These are phyloP conservation scores for Lordiphosa fenestrarum DNA, from an alignment of 2,888 invertebrate species.

Conservation along the genomic window DNA sequence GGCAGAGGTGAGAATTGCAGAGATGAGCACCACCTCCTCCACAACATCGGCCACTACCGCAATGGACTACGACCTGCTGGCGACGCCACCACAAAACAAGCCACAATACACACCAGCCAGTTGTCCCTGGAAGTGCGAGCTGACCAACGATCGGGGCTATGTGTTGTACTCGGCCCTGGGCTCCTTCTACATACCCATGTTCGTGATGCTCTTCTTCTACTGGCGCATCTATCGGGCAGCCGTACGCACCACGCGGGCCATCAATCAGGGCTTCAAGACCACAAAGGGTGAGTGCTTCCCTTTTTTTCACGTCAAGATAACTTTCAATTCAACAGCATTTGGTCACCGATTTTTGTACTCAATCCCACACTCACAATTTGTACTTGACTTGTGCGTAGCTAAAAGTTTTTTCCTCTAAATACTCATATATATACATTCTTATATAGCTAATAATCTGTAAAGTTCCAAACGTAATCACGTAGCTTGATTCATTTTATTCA, in stretches of 20 bases:
- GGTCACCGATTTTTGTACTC: slow-evolving; percentile 37
- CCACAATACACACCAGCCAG: slow-evolving; percentile 81
- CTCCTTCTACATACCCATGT: slow-evolving; percentile 99
- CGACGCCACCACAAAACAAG: slow-evolving; percentile 29
- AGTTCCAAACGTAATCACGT: slow-evolving; percentile 58
- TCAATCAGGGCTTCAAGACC: slow-evolving; percentile 94
- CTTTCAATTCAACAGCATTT: slow-evolving; percentile 30
- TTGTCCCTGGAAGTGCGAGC: slow-evolving; percentile 93
- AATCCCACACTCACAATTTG: slow-evolving; percentile 49
- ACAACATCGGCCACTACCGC: slow-evolving; percentile 32
- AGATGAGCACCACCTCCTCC: slow-evolving; percentile 33
- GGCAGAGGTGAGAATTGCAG: slow-evolving; percentile 49
- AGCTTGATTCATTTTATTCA: slow-evolving; percentile 64
- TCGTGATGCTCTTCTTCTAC: slow-evolving; percentile 98
- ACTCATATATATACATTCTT: slow-evolving; percentile 32
- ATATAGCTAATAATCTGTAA: slow-evolving; percentile 30
- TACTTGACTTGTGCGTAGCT: slow-evolving; percentile 65
- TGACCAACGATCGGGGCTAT: slow-evolving; percentile 96
- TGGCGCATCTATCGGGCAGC: slow-evolving; percentile 98
- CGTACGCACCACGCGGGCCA: slow-evolving; percentile 93
- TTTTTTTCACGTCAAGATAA: neutral
- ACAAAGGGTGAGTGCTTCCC: slow-evolving; percentile 85
- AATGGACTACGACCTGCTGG: slow-evolving; percentile 39
- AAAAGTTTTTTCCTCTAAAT: slow-evolving; percentile 50
- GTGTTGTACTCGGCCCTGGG: slow-evolving; percentile 98